Conservation (phyloP, 2,113 vertebrate genomes). For the Pontoporia blainvillei region DNA sequence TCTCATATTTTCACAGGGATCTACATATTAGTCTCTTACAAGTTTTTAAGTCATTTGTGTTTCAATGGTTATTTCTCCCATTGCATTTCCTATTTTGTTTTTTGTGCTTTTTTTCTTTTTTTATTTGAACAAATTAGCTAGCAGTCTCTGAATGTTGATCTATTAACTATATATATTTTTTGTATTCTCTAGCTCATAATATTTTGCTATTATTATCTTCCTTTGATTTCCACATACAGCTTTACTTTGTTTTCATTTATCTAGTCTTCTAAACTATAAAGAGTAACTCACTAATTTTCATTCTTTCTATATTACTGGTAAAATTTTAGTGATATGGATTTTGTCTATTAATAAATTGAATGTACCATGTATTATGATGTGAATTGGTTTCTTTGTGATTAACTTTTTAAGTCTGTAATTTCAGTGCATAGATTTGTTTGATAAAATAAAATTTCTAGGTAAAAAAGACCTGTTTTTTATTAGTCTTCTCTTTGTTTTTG, state of each 20-base stretch:
- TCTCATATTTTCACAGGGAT: neutral
- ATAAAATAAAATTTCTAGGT: neutral
- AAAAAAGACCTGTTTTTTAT: neutral
- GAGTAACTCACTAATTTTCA: neutral
- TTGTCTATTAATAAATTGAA: neutral
- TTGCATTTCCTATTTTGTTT: neutral
- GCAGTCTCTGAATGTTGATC: neutral
- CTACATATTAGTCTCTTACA: neutral
- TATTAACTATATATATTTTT: neutral
- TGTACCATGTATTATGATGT: neutral
- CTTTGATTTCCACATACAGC: neutral
- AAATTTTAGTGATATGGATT: neutral
- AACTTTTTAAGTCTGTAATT: neutral
- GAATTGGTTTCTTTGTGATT: neutral
- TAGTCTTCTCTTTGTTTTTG: neutral
- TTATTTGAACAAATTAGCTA: neutral
- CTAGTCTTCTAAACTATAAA: neutral
- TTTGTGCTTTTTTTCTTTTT: neutral
- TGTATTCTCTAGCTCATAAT: neutral
- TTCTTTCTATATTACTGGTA: neutral
- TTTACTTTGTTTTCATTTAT: neutral
- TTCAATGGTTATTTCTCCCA: neutral
- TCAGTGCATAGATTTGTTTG: neutral
- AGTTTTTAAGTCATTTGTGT: neutral
- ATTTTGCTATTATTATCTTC: neutral